phyloP scores from a whole-genome alignment of 2,888 invertebrate species.

The Pedicia rivosa region DNA sequence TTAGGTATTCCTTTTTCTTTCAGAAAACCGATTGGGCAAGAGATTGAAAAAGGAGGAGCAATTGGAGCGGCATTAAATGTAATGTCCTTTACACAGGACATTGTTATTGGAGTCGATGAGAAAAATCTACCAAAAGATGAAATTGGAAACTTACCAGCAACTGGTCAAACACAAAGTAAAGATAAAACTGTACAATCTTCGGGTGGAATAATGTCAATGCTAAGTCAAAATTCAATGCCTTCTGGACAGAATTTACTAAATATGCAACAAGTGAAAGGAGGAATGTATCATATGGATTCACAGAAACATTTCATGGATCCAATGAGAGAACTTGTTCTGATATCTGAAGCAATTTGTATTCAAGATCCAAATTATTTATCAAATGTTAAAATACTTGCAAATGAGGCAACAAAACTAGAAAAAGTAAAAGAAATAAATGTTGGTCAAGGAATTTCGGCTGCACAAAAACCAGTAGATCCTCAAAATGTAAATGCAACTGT shows the following conservation, averaged over 20 bases:
- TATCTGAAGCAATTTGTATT: conserved; percentile 31
- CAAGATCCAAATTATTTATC: conserved; percentile 26
- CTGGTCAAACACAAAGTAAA: too few relatives aligned
- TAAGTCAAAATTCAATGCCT: not conserved
- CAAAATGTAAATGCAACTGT: conserved; percentile 7
- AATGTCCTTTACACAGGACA: conserved; percentile 67
- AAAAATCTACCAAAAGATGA: too few relatives aligned
- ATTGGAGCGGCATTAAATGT: conserved; percentile 65
- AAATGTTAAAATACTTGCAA: conserved; percentile 40
- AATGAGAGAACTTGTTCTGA: conserved; percentile 42
- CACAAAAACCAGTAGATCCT: not conserved
- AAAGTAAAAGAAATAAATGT: conserved; percentile 27
- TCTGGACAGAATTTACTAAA: not conserved
- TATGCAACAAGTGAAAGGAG: not conserved
- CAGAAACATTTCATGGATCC: conserved; percentile 32
- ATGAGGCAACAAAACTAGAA: conserved; percentile 41
- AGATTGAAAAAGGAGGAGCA: conserved; percentile 32
- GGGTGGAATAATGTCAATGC: not conserved
- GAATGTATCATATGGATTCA: not conserved
- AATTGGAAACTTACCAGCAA: not conserved
- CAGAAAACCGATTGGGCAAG: conserved; percentile 20
- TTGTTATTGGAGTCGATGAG: conserved; percentile 33
- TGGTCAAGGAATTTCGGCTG: conserved; percentile 1
- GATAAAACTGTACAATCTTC: too few relatives aligned
- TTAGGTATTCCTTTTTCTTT: not conserved